These are phyloP conservation scores for Pollicipes pollicipes DNA, from an alignment of 1,140 invertebrate genomes.

Conservation along the genomic window DNA sequence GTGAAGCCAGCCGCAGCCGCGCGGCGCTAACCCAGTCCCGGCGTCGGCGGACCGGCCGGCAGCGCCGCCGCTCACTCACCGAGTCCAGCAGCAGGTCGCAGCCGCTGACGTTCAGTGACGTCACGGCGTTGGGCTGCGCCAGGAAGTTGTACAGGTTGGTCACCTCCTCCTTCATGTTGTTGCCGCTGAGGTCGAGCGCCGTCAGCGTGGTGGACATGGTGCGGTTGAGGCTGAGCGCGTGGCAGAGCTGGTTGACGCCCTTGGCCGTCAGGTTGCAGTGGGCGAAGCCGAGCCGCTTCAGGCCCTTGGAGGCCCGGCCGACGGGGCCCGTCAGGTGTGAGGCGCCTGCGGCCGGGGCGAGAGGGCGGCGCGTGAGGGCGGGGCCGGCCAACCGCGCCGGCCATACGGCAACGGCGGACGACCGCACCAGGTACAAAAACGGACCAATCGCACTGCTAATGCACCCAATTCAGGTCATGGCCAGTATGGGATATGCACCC, in stretches of 20 bases:
- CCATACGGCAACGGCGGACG: too few species aligned
- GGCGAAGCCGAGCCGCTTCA: conserved; percentile 59
- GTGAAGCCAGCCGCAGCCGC: too few species aligned
- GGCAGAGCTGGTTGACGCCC: conserved; percentile 60
- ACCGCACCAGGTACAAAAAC: too few species aligned
- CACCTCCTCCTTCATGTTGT: conserved; percentile 74
- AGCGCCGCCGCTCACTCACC: too few species aligned
- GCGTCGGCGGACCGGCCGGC: too few species aligned
- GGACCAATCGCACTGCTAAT: too few species aligned
- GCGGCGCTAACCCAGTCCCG: too few species aligned
- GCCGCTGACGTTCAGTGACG: conserved; percentile 73
- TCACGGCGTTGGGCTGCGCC: conserved; percentile 78
- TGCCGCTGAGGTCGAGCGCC: conserved; percentile 63
- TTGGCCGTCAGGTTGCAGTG: conserved; percentile 74
- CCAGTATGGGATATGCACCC: too few species aligned
- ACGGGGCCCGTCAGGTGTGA: conserved; percentile 52
- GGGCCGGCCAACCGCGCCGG: too few species aligned
- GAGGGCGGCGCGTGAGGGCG: too few species aligned
- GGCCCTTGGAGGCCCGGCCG: conserved; percentile 51
- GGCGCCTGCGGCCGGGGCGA: too few species aligned
- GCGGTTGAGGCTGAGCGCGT: conserved; percentile 28
- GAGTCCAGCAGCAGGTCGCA: conserved; percentile 83
- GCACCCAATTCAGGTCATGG: too few species aligned
- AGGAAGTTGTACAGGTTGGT: conserved; percentile 86
- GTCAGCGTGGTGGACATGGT: conserved; percentile 59